Percentiles rank a stretch among this genome's conserved stretches.
Conservation (phyloP, 2,113 vertebrate species). For the Pipa parva region DNA sequence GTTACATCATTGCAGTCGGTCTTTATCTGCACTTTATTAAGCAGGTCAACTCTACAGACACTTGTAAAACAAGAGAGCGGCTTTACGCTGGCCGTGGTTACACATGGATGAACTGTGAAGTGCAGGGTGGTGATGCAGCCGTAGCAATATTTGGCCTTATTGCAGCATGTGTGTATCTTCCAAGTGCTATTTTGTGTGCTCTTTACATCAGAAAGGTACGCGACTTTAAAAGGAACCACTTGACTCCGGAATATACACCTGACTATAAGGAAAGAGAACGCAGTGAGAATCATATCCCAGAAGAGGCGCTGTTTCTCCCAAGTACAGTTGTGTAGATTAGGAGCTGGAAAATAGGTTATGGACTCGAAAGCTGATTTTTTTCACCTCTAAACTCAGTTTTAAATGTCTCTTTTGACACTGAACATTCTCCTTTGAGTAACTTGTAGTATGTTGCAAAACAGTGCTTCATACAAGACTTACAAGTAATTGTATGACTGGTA, state of each 20-base stretch:
- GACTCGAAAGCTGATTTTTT: no score
- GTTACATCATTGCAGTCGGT: constrained; percentile 66
- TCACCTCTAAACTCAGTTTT: no score
- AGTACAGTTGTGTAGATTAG: constrained; percentile 52
- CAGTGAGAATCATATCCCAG: rapidly evolving
- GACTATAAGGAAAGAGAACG: background rate
- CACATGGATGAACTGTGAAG: constrained; percentile 77
- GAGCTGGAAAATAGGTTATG: no score
- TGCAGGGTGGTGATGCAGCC: constrained; percentile 69
- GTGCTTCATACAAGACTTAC: no score
- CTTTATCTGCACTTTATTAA: constrained; percentile 80
- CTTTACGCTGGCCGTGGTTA: constrained; percentile 72
- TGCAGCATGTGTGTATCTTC: constrained; percentile 62
- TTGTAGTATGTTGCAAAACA: no score
- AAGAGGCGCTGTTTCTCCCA: constrained; percentile 25
- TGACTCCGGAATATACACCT: constrained; percentile 17
- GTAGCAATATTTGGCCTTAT: constrained; percentile 68
- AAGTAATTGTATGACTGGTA: no score
- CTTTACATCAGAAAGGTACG: constrained; percentile 50
- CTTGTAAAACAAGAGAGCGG: constrained; percentile 65
- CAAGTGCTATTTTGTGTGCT: constrained; percentile 58
- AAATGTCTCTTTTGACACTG: no score
- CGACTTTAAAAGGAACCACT: background rate
- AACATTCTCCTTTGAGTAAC: no score
- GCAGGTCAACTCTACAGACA: constrained; percentile 69